These are phyloP conservation scores for Glandiceps talaboti DNA, from an alignment of 53 echinoderm and acorn worm species.

Conservation along the genomic window DNA sequence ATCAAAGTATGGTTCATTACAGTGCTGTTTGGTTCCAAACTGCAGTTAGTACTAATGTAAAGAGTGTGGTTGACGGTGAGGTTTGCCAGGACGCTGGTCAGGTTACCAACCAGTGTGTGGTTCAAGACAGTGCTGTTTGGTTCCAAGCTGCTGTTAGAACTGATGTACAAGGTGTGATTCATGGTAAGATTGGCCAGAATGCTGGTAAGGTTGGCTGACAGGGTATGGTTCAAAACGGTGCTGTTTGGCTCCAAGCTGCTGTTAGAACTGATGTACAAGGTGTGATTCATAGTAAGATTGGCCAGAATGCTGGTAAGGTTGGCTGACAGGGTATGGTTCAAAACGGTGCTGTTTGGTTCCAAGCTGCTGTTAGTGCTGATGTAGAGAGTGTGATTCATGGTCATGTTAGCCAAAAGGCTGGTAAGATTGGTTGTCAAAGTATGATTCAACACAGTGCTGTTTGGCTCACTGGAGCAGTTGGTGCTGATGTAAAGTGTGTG, in stretches of 20 bases:
- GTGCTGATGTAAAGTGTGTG: neutral
- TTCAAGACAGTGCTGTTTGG: constrained; percentile 31
- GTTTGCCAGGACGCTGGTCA: constrained; percentile 25
- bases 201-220: constrained; percentile 16
- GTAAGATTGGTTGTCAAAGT: neutral
- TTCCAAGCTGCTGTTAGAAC: constrained; percentile 31
- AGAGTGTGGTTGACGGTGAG: constrained; percentile 33
- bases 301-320: constrained; percentile 21
- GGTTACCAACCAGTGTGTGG: constrained; percentile 26
- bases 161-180: neutral
- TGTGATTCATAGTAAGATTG: constrained; percentile 27
- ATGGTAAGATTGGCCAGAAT: constrained; percentile 6
- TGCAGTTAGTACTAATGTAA: constrained; percentile 37
- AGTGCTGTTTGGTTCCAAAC: constrained; percentile 25
- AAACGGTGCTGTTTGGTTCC: neutral
- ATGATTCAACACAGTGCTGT: neutral
- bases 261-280: constrained; percentile 24
- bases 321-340: constrained; percentile 41
- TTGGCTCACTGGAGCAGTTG: neutral
- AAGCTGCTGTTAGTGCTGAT: neutral
- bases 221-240: neutral
- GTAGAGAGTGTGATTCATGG: neutral
- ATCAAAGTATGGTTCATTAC: too few relatives aligned
- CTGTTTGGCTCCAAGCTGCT: neutral
- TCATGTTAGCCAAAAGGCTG: neutral